phyloP scores from a whole-genome alignment of 2,888 invertebrate species.

The Thysanoteuthis rhombus region DNA sequence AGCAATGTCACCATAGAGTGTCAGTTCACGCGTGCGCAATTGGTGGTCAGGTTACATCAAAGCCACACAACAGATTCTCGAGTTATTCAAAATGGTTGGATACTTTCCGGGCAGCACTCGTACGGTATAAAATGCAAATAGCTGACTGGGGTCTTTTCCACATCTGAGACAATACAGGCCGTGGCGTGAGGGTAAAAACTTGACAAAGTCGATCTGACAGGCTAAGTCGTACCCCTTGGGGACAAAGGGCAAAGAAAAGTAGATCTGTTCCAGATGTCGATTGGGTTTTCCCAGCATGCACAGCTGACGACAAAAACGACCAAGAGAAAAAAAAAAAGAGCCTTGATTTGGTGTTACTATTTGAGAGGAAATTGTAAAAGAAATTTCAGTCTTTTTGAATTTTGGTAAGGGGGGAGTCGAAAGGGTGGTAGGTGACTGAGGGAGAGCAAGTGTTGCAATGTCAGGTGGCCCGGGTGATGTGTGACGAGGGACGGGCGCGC shows the following conservation, averaged over 20 bases:
- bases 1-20: too few species aligned
- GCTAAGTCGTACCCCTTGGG: not conserved
- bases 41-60: too few species aligned
- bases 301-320: not conserved
- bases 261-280: not conserved
- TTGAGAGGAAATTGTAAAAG: not conserved
- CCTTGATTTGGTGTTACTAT: not conserved
- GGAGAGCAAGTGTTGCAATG: not conserved
- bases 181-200: not conserved
- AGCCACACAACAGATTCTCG: too few species aligned
- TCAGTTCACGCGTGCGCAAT: too few species aligned
- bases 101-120: too few species aligned
- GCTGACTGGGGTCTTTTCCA: not conserved
- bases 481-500: not conserved
- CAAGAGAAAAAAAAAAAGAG: not conserved
- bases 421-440: not conserved
- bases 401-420: not conserved
- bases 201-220: not conserved
- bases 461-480: not conserved
- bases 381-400: slow-evolving; percentile 12
- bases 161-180: not conserved
- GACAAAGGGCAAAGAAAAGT: not conserved
- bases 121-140: not conserved
- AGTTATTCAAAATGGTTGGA: too few species aligned
- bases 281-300: not conserved